Evolutionary conservation across 2,113 vertebrate species (phyloP), one percentile per base, ranked within the genome.

Genomic region (Tragelaphus buxtoni): DNA sequence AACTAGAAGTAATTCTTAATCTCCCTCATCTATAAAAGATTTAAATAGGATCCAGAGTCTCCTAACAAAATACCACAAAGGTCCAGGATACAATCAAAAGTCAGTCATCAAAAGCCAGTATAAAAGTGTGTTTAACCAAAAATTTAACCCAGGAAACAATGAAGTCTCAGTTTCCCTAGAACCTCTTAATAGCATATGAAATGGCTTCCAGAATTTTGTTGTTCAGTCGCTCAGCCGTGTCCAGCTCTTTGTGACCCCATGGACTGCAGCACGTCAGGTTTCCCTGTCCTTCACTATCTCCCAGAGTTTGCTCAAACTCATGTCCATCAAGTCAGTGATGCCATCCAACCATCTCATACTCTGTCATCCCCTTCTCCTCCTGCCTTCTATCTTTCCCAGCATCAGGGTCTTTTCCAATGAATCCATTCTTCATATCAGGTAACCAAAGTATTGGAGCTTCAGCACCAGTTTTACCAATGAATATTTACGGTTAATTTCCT

Each of bases 351-450:
- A 72, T 39, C 65, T 39, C 5, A 2, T 22, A 9, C 65, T 69
- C 65, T 39, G n/a, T 39, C n/a, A 72, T 39, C 18, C 65, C n/a
- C 18, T 72, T 72, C 18, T 72, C n/a, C 65, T 39, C n/a, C 65
- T 69, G 65, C 4, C 65, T 72, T 72, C 65, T 69, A 69, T 39
- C n/a, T 39, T 72, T 72, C n/a, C 65, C 4, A 72, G 65, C 65
- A 72, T 12, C 65, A 39, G 65, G 4, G 65, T 72, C n/a, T 72
- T 39, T 69, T 72, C n/a, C n/a, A 72, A 22, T 69, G 65, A 69
- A 9, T 35, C 4, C 10, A 0, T 22, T 69, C 18, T 39, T 69
- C 1, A 0, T 39, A 39, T 39, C n/a, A 39, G n/a, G 65, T 69
- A n/a, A 39, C n/a, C 65, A 5, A 69, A 39, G 65, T 69, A 69